These are phyloP conservation scores for Notiomystis cincta DNA, from an alignment of 2,113 vertebrate species.

Conservation along the genomic window DNA sequence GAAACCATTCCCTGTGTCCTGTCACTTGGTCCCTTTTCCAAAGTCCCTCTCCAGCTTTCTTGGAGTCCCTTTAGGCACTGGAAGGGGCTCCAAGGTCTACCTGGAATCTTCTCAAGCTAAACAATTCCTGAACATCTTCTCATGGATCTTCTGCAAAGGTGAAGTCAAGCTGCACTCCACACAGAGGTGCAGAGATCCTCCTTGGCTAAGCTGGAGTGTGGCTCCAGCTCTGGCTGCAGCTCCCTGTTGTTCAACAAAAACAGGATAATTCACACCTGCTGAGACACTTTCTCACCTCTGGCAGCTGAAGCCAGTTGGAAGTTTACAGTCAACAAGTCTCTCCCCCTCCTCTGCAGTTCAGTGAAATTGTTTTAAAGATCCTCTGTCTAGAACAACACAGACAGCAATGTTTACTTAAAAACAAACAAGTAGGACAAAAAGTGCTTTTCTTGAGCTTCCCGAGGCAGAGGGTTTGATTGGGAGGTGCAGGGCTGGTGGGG, in stretches of 20 bases:
- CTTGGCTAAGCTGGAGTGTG: accelerated
- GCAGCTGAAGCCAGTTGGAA: background rate
- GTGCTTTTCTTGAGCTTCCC: background rate
- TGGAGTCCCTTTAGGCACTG: background rate
- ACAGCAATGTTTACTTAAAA: background rate
- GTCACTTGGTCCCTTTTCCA: background rate
- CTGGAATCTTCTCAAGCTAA: background rate
- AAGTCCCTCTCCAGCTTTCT: background rate
- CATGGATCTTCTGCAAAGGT: background rate
- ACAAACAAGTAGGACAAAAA: background rate
- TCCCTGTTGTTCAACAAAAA: background rate
- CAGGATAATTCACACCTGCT: background rate
- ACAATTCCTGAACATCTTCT: background rate
- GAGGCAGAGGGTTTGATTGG: background rate
- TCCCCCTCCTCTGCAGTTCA: background rate
- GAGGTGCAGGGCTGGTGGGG: background rate
- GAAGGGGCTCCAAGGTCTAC: accelerated
- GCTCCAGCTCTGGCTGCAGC: accelerated
- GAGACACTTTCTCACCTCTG: background rate
- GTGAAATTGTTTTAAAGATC: background rate
- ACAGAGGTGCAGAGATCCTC: background rate
- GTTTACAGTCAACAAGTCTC: background rate
- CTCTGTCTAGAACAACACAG: background rate
- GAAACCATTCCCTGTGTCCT: background rate
- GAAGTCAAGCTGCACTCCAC: background rate